These are phyloP conservation scores for Alectura lathami DNA, from an alignment of 2,113 vertebrate species.

Conservation along the genomic window DNA sequence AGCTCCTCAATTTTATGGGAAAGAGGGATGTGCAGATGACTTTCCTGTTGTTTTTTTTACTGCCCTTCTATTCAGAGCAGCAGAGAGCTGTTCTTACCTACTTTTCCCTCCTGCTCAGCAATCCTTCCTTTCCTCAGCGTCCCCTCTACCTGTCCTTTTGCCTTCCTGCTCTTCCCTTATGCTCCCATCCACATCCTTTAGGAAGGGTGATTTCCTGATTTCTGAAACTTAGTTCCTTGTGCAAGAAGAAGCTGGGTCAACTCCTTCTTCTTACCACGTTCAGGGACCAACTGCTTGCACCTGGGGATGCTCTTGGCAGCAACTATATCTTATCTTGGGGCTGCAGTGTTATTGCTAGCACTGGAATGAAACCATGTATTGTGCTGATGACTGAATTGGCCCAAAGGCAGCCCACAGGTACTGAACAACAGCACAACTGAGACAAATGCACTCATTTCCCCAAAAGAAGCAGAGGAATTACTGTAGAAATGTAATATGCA, in stretches of 20 bases:
- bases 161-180: background rate
- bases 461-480: background rate
- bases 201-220: too few species aligned
- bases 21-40: background rate
- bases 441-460: background rate
- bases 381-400: background rate
- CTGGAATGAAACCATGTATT: background rate
- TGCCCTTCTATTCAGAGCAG: background rate
- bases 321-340: background rate
- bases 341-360: slow-evolving; percentile 7
- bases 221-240: too few species aligned
- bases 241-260: background rate
- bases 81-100: background rate
- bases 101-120: rapidly evolving
- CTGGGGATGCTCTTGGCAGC: background rate
- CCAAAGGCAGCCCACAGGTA: background rate
- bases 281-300: background rate
- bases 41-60: background rate
- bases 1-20: background rate
- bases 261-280: background rate
- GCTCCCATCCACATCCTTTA: background rate
- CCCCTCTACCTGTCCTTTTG: background rate
- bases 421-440: background rate
- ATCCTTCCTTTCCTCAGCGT: background rate
- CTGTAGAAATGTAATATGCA: background rate